Evolutionary conservation across 1,140 invertebrate species (phyloP).

Genomic region (Meteorus sp.): DNA sequence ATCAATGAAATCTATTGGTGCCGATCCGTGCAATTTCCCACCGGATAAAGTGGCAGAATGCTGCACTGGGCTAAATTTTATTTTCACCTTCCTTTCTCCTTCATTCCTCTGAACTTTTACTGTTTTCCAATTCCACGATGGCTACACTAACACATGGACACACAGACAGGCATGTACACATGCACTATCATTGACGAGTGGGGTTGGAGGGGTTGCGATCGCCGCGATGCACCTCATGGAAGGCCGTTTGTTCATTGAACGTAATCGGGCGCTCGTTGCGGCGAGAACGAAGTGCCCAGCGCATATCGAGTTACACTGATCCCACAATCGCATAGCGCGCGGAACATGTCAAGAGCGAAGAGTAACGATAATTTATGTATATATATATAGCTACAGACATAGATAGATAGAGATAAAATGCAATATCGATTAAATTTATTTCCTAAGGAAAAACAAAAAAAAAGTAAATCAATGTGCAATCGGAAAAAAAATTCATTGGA

Average conservation of each 20-base stretch:
- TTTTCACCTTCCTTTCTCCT: no score
- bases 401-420: no score
- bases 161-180: neutral
- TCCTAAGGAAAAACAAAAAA: no score
- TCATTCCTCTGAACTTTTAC: conserved; percentile 30
- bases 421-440: no score
- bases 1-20: conserved; percentile 30
- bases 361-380: neutral
- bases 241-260: conserved; percentile 25
- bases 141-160: neutral
- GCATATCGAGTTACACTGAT: conserved; percentile 32
- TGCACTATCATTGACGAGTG: conserved; percentile 4
- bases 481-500: no score
- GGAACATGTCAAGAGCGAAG: neutral
- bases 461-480: no score
- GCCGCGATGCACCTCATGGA: conserved; percentile 1
- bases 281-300: conserved; percentile 23
- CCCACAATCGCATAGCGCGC: conserved; percentile 11
- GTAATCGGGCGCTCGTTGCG: conserved; percentile 24
- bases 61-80: conserved; percentile 30
- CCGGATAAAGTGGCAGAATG: conserved; percentile 1
- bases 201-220: neutral
- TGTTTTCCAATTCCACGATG: conserved; percentile 31
- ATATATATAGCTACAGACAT: neutral
- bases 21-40: conserved; percentile 27